These are phyloP conservation scores for Passer montanus DNA, from an alignment of 2,113 vertebrate genomes.

Conservation along the genomic window DNA sequence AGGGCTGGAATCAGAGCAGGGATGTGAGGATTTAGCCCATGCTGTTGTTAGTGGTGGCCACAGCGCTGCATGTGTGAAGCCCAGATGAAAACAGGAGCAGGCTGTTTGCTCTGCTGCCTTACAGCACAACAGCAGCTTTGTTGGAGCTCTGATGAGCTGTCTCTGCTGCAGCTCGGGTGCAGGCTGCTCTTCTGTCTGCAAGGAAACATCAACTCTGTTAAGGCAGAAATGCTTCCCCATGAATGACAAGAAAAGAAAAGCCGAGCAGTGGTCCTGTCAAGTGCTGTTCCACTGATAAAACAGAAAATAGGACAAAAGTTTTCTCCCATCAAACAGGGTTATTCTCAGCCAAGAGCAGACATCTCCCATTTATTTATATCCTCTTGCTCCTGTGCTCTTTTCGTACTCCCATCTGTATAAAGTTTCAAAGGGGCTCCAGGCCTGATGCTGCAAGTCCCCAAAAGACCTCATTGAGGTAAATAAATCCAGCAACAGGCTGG, in stretches of 20 bases:
- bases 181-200: neutral
- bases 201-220: neutral
- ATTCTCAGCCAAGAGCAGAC: neutral
- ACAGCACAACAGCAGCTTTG: neutral
- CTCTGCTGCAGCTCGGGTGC: neutral
- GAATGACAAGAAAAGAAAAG: neutral
- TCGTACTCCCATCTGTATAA: neutral
- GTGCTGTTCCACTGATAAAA: neutral
- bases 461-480: neutral
- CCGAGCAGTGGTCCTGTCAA: neutral
- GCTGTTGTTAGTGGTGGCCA: neutral
- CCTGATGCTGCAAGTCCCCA: neutral
- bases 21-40: neutral
- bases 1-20: neutral
- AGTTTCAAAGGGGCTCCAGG: neutral
- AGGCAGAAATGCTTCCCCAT: conserved; percentile 10
- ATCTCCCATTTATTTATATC: neutral
- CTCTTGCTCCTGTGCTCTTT: neutral
- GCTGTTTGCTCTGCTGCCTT: conserved; percentile 16
- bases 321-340: neutral
- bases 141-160: conserved; percentile 28
- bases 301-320: conserved; percentile 19
- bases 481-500: neutral
- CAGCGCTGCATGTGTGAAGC: neutral
- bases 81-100: neutral